Evolutionary conservation across 2,888 invertebrate species (phyloP).

Genomic region (Zygothrica quintamaculata): DNA sequence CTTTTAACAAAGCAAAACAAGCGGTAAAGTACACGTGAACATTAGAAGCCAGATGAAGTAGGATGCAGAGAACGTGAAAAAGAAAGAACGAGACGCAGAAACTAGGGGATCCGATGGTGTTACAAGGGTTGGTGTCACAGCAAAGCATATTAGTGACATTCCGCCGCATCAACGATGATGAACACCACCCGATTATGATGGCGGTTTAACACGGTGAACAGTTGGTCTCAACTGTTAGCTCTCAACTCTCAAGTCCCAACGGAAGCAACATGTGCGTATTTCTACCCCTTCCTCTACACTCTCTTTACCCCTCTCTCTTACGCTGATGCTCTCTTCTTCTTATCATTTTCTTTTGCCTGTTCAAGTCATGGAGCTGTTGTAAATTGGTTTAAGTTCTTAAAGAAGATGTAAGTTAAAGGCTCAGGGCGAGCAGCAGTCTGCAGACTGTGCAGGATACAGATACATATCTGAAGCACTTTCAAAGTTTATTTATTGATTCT

Average conservation of each 20-base stretch:
- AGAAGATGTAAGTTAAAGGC: background rate
- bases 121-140: conserved; percentile 9
- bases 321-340: no score
- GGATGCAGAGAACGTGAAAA: background rate
- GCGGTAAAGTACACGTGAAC: conserved; percentile 17
- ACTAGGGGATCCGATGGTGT: no score
- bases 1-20: conserved; percentile 79
- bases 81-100: no score
- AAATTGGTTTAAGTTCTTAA: conserved; percentile 57
- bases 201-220: conserved; percentile 17
- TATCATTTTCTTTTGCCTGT: conserved; percentile 20
- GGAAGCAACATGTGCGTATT: conserved; percentile 58
- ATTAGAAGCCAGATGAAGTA: background rate
- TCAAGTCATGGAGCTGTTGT: conserved; percentile 31
- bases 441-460: conserved; percentile 5
- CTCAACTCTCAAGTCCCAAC: no score
- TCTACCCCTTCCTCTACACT: background rate
- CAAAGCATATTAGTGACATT: conserved; percentile 56
- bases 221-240: no score
- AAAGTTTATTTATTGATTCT: conserved; percentile 76
- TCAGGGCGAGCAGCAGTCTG: background rate
- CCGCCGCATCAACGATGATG: conserved; percentile 47
- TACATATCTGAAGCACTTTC: conserved; percentile 59
- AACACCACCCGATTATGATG: conserved; percentile 55
- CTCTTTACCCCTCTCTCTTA: background rate